Evolutionary conservation across 1,140 invertebrate species (phyloP).

Genomic region (Hylaeus anthracinus): DNA sequence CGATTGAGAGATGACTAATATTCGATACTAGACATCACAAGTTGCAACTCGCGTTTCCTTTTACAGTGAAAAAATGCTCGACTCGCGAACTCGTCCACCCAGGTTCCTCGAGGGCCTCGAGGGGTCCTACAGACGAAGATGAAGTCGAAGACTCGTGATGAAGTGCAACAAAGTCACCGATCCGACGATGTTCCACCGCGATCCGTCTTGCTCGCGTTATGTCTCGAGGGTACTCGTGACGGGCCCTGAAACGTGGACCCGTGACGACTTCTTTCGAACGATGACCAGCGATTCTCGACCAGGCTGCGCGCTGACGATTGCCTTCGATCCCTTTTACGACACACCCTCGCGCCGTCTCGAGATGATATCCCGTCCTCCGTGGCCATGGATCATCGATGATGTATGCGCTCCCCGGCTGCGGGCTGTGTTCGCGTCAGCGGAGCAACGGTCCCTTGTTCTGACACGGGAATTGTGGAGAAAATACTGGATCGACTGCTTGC

Average conservation of each 20-base stretch:
- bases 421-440: constrained; percentile 1
- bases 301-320: constrained; percentile 38
- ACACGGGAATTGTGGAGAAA: constrained; percentile 16
- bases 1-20: too few relatives aligned
- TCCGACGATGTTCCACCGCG: neutral
- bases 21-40: too few relatives aligned
- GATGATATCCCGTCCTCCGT: constrained; percentile 40
- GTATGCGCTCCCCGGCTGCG: neutral
- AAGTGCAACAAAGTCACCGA: constrained; percentile 13
- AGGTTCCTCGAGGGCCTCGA: too few relatives aligned
- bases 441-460: constrained; percentile 26
- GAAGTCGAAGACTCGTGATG: constrained; percentile 13
- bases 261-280: constrained; percentile 62
- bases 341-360: constrained; percentile 44
- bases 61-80: neutral
- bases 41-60: too few relatives aligned
- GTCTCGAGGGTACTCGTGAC: constrained; percentile 49
- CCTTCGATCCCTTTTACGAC: constrained; percentile 44
- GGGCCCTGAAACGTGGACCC: neutral
- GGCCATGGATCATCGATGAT: constrained; percentile 27
- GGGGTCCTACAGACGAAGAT: too few relatives aligned
- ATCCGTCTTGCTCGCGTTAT: constrained; percentile 49
- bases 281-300: constrained; percentile 58
- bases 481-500: neutral
- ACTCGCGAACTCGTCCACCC: neutral